Conservation (phyloP, 64 coral and sea anemone genomes). For the Pocillopora damicornis region DNA sequence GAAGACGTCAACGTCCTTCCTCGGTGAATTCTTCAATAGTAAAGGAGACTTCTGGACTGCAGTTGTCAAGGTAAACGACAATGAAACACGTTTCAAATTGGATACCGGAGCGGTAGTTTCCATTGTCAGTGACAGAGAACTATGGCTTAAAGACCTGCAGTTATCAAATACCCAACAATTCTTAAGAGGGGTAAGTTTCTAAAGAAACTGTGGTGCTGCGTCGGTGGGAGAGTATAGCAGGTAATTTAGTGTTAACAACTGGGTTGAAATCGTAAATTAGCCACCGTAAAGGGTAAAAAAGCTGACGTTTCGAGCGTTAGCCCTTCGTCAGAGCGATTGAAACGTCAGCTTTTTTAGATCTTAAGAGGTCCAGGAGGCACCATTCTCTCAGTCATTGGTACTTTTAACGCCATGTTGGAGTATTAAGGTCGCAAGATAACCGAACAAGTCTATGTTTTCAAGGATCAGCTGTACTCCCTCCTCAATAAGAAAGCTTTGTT, state of each 20-base stretch:
- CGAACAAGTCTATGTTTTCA: conserved; percentile 52
- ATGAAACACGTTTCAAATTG: conserved; percentile 53
- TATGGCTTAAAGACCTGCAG: conserved; percentile 50
- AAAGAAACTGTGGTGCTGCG: no score
- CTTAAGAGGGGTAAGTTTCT: no score
- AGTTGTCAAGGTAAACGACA: conserved; percentile 51
- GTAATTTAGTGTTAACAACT: no score
- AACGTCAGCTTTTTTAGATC: not conserved
- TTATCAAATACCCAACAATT: conserved; percentile 9
- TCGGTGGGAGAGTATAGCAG: no score
- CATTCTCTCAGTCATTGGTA: conserved; percentile 54
- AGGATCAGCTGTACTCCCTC: conserved; percentile 47
- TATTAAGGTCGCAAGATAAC: conserved; percentile 1
- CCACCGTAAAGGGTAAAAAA: no score
- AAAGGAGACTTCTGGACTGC: conserved; percentile 35
- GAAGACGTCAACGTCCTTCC: conserved; percentile 16
- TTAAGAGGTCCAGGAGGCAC: conserved; percentile 60
- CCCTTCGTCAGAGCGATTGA: no score
- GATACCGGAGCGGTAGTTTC: conserved; percentile 68
- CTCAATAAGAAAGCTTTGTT: conserved; percentile 46
- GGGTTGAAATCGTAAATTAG: no score
- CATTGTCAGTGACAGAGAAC: conserved; percentile 29
- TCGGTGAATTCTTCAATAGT: not conserved
- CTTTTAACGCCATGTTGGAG: conserved; percentile 28
- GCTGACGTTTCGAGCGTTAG: no score